phyloP scores from a whole-genome alignment of 2,797 vertebrate genomes.

The Chiroxiphia lanceolata region DNA sequence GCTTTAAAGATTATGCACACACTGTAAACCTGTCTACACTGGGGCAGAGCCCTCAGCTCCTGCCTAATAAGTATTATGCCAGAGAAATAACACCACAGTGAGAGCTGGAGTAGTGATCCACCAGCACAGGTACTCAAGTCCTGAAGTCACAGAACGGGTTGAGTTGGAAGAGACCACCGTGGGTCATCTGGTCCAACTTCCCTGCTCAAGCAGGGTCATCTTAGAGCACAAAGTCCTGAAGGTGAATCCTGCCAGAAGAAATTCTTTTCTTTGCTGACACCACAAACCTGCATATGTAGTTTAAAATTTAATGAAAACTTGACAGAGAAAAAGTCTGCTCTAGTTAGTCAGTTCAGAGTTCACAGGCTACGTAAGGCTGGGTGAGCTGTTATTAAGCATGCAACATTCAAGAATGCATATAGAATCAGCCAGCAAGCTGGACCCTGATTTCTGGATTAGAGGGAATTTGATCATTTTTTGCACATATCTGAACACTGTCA shows the following conservation, averaged over 20 bases:
- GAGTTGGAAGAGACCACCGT: too few relatives aligned
- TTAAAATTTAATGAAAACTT: conserved; percentile 55
- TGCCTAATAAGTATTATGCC: neutral
- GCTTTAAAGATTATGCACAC: neutral
- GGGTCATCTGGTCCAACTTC: neutral
- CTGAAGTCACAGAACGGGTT: neutral
- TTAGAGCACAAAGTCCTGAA: neutral
- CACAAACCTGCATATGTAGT: neutral
- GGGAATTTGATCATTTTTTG: neutral
- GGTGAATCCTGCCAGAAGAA: neutral
- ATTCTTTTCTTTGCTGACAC: neutral
- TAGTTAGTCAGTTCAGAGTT: conserved; percentile 4
- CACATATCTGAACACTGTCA: neutral
- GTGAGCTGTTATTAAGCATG: neutral
- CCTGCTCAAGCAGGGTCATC: neutral
- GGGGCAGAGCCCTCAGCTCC: neutral
- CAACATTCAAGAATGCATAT: neutral
- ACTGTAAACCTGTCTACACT: neutral
- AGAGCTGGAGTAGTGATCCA: neutral
- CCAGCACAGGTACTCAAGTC: neutral
- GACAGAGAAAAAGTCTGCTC: neutral
- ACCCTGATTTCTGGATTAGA: neutral
- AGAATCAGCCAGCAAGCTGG: neutral
- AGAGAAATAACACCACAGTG: neutral
- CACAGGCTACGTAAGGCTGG: neutral